Evolutionary conservation across 2,888 invertebrate genomes (phyloP).

Genomic region (Neocrepidodera transversa): DNA sequence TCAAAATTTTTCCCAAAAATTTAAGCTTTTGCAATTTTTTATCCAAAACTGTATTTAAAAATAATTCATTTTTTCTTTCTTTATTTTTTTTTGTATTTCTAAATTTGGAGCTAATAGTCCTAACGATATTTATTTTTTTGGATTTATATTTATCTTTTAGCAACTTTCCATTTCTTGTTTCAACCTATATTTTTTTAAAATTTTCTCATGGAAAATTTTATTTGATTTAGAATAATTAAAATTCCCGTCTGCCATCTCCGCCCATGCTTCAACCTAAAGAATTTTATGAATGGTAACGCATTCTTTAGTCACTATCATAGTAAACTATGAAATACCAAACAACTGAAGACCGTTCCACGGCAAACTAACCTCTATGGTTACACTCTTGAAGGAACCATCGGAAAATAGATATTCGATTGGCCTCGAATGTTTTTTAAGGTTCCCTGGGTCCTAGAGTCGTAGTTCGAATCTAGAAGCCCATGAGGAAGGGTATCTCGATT

Average conservation of each 20-base stretch:
- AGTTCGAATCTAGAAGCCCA: slow-evolving; percentile 52
- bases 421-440: slow-evolving; percentile 55
- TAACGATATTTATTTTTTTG: too few relatives aligned
- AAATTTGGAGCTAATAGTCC: too few relatives aligned
- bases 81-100: too few relatives aligned
- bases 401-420: slow-evolving; percentile 48
- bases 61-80: too few relatives aligned
- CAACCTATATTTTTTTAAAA: too few relatives aligned
- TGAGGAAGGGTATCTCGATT: slow-evolving; percentile 46
- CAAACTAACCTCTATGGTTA: slow-evolving; percentile 50
- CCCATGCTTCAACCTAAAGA: slow-evolving; percentile 41
- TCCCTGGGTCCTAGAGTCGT: slow-evolving; percentile 53
- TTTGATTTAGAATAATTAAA: too few relatives aligned
- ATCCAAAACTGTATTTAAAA: too few relatives aligned
- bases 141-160: too few relatives aligned
- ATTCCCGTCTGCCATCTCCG: slow-evolving; percentile 11
- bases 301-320: slow-evolving; percentile 52
- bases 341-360: slow-evolving; percentile 29
- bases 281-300: slow-evolving; percentile 56
- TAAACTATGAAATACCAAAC: slow-evolving; percentile 48
- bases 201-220: too few relatives aligned
- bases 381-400: slow-evolving; percentile 44
- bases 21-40: too few relatives aligned
- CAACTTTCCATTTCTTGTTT: too few relatives aligned
- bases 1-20: too few relatives aligned